Percentiles rank a stretch among this genome's conserved stretches.
phyloP scores from a whole-genome alignment of 2,797 vertebrate genomes.

The Melanotaenia maccullochi region DNA sequence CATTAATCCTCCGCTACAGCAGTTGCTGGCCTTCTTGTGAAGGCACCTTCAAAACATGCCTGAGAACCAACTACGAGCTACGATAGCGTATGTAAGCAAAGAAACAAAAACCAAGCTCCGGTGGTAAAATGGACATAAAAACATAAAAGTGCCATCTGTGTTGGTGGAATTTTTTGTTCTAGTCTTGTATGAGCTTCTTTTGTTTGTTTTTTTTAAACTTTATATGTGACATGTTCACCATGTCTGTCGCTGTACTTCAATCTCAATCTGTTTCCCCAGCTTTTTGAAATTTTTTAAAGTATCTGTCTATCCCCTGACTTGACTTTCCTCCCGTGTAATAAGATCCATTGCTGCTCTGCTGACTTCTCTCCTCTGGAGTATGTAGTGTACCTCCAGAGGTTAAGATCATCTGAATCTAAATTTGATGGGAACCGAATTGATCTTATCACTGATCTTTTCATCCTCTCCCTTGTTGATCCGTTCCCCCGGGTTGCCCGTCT shows the following conservation, averaged over 20 bases:
- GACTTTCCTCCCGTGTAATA: constrained; percentile 15
- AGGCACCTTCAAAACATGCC: background rate
- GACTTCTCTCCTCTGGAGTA: constrained; percentile 9
- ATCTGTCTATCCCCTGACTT: constrained; percentile 11
- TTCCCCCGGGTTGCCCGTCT: constrained; percentile 1
- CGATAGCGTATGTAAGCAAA: background rate
- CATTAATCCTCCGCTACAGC: too few species aligned
- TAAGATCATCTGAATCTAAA: constrained; percentile 62
- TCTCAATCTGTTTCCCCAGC: constrained; percentile 17
- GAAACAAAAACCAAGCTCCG: background rate
- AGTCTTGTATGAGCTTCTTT: background rate
- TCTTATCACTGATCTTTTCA: constrained; percentile 34
- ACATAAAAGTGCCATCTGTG: background rate
- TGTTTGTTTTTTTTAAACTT: constrained; percentile 21
- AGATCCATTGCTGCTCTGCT: constrained; percentile 16
- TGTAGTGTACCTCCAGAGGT: constrained; percentile 37
- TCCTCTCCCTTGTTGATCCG: constrained; percentile 20
- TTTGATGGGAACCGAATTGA: constrained; percentile 12
- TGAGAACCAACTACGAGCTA: background rate
- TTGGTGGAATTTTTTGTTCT: constrained; percentile 19
- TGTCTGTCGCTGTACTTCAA: constrained; percentile 8
- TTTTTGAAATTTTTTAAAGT: constrained; percentile 17
- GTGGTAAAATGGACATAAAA: background rate
- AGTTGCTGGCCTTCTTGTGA: background rate
- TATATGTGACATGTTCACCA: constrained; percentile 13